phyloP scores from a whole-genome alignment of 2,113 vertebrate species.

The Centropus unirufus region DNA sequence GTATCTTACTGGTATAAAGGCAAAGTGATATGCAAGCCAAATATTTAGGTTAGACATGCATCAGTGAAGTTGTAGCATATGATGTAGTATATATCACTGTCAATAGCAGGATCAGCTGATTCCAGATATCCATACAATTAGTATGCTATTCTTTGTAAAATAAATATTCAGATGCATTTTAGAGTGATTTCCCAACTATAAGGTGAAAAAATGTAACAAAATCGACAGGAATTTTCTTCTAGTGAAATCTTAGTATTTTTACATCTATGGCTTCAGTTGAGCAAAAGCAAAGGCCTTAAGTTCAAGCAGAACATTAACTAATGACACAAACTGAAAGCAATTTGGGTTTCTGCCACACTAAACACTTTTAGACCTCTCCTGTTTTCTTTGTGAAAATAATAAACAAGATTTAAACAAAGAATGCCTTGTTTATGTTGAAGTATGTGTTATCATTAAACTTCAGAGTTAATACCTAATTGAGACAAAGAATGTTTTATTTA shows the following conservation, averaged over 20 bases:
- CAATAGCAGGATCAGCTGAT: neutral
- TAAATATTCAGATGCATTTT: neutral
- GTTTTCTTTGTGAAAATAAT: neutral
- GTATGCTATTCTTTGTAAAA: neutral
- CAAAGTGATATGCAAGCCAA: neutral
- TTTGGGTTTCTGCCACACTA: neutral
- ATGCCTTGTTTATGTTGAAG: neutral
- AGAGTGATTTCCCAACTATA: neutral
- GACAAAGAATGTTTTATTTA: neutral
- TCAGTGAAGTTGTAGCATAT: neutral
- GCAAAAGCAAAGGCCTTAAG: neutral
- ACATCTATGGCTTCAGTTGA: neutral
- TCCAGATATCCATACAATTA: neutral
- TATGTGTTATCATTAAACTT: neutral
- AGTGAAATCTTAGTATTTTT: neutral
- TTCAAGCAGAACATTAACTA: neutral
- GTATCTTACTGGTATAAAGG: neutral
- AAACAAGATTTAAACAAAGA: neutral
- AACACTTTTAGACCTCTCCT: neutral
- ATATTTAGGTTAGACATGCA: rapidly evolving
- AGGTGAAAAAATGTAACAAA: neutral
- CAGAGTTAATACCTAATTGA: neutral
- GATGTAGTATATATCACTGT: neutral
- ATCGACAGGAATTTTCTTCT: neutral
- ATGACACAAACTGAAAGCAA: neutral